Evolutionary conservation across 2,888 invertebrate species (phyloP), one percentile per base, ranked within the genome.

Genomic region (Allygus modestus): DNA sequence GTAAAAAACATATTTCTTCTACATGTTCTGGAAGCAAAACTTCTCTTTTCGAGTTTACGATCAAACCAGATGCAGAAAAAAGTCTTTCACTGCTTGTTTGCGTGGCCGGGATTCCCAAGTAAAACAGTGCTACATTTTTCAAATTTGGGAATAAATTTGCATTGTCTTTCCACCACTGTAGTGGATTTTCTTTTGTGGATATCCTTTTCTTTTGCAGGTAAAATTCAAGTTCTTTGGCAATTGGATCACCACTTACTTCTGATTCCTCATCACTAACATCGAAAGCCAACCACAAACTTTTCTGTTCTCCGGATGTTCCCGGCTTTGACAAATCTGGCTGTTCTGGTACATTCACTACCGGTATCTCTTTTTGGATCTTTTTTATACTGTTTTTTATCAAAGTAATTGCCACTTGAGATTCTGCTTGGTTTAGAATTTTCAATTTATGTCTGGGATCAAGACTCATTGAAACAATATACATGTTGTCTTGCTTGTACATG

Each of bases 291-390:
- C 54, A 54, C 11, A 54, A 54, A 5, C 9, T 20, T 54, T 23
- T 23, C 23, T 23, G 11, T n/a, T 54, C 54, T 23, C 5, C 20
- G 1, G 54, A 20, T 54, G 54, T 54, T 4, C 54, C 23, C 20
- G 54, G 54, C 23, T 23, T 23, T 0, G 54, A n/a, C 11, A 54
- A 54, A 54, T 54, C 54, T 23, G 20, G 20, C 4, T 2, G 54
- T 54, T 54, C 20, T 43, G 81, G 12, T 15, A 54, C 43, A 84
- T 37, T 23, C 86, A 84, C 15, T 46, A 5, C 11, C 1, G 23
- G 54, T 2, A 2, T 15, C 7, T 20, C 20, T 17, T 17, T 12
- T 17, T 46, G 46, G 15, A 46, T 4, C 17, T 46, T 46, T 1
- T 46, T 12, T 2, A 54, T 23, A 11, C 20, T 7, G 1, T 4